phyloP scores from a whole-genome alignment of 1,140 invertebrate species.

The Halesus radiatus region DNA sequence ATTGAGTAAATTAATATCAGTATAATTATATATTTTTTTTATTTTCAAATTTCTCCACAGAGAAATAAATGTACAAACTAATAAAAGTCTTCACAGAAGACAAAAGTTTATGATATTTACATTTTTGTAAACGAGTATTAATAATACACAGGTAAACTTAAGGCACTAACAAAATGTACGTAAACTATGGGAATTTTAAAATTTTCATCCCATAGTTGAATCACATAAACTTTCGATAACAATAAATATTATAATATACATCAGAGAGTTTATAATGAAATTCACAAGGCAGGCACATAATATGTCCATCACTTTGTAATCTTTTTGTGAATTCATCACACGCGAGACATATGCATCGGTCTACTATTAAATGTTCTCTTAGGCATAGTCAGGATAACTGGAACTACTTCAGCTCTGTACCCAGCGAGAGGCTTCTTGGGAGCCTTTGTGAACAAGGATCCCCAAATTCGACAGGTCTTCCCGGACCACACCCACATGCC shows the following conservation, averaged over 20 bases:
- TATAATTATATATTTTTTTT: too few relatives aligned
- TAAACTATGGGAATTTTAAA: too few relatives aligned
- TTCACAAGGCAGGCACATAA: slow-evolving; percentile 8
- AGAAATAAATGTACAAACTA: slow-evolving; percentile 6
- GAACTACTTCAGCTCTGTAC: slow-evolving; percentile 59
- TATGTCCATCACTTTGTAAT: neutral
- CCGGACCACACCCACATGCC: slow-evolving; percentile 93
- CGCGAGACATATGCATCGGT: slow-evolving; percentile 66
- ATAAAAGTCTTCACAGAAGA: slow-evolving; percentile 68
- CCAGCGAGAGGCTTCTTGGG: slow-evolving; percentile 58
- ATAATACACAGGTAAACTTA: slow-evolving; percentile 38
- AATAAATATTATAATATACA: slow-evolving; percentile 44
- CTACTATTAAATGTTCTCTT: slow-evolving; percentile 63
- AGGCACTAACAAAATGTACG: slow-evolving; percentile 19
- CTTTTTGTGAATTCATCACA: slow-evolving; percentile 57
- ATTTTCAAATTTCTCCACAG: too few relatives aligned
- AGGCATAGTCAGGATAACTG: slow-evolving; percentile 59
- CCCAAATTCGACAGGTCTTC: slow-evolving; percentile 88
- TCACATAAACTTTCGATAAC: slow-evolving; percentile 39
- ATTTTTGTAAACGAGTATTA: slow-evolving; percentile 46
- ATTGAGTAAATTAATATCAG: too few relatives aligned
- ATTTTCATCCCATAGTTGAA: slow-evolving; percentile 19
- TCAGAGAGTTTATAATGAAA: neutral
- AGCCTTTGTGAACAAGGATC: slow-evolving; percentile 68
- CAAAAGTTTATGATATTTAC: slow-evolving; percentile 53